Evolutionary conservation across 2,888 invertebrate genomes (phyloP).

Genomic region (Lepidochrysops patricia): DNA sequence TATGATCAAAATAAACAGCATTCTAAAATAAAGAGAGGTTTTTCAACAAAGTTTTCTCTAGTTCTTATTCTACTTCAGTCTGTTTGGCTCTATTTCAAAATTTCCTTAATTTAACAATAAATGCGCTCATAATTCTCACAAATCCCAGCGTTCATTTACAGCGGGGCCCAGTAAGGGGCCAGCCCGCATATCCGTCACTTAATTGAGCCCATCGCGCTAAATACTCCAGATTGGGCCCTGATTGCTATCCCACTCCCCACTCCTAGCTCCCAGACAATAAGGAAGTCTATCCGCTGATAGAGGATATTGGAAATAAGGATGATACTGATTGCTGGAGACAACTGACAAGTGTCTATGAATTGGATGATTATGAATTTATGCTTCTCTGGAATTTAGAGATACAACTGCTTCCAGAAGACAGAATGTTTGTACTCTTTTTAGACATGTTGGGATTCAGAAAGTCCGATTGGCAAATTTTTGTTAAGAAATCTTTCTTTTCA

Average conservation of each 20-base stretch:
- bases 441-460: too few relatives aligned
- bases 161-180: conserved; percentile 53
- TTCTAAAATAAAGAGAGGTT: too few relatives aligned
- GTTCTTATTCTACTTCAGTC: too few relatives aligned
- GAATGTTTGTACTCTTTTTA: too few relatives aligned
- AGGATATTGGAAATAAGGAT: conserved; percentile 47
- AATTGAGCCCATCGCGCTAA: conserved; percentile 72
- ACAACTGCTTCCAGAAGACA: too few relatives aligned
- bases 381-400: too few relatives aligned
- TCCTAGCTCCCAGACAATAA: conserved; percentile 56
- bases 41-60: too few relatives aligned
- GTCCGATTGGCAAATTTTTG: too few relatives aligned
- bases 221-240: conserved; percentile 62
- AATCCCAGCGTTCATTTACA: not conserved
- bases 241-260: conserved; percentile 65
- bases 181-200: conserved; percentile 71
- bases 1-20: too few relatives aligned
- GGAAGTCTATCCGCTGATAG: conserved; percentile 50
- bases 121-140: not conserved
- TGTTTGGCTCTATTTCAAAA: too few relatives aligned
- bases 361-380: not conserved
- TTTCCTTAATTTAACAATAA: too few relatives aligned
- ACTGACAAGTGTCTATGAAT: conserved; percentile 7
- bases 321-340: conserved; percentile 16
- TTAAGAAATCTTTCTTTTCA: too few relatives aligned